Conservation (phyloP, 2,888 invertebrate species). For the Lysandra bellargus region DNA sequence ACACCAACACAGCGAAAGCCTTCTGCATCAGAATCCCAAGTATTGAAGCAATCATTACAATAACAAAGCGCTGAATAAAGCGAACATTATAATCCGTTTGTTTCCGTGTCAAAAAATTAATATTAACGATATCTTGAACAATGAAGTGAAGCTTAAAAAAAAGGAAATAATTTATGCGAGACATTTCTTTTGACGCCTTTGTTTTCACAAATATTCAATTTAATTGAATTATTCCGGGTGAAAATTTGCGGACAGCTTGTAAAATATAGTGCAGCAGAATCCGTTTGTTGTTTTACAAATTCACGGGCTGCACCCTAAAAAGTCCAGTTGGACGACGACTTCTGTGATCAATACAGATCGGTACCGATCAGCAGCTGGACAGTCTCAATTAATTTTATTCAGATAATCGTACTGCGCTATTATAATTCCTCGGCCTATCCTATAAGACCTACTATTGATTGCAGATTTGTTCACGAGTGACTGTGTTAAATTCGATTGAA, state of each 20-base stretch:
- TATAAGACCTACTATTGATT: slow-evolving; percentile 27
- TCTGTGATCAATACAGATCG: slow-evolving; percentile 19
- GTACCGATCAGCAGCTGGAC: slow-evolving; percentile 25
- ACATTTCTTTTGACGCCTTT: slow-evolving; percentile 75
- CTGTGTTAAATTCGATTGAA: slow-evolving; percentile 68
- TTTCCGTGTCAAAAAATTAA: slow-evolving; percentile 79
- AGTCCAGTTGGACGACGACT: slow-evolving; percentile 1
- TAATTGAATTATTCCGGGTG: slow-evolving; percentile 53
- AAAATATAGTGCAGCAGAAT: slow-evolving; percentile 5
- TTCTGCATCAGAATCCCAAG: slow-evolving; percentile 36
- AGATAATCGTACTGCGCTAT: slow-evolving; percentile 14
- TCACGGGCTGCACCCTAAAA: not conserved
- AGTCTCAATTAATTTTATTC: slow-evolving; percentile 29
- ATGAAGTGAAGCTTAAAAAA: slow-evolving; percentile 70
- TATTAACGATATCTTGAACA: slow-evolving; percentile 78
- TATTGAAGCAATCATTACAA: slow-evolving; percentile 64
- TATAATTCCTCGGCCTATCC: slow-evolving; percentile 14
- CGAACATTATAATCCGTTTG: slow-evolving; percentile 74
- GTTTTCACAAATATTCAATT: slow-evolving; percentile 68
- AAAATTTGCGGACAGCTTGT: slow-evolving; percentile 32
- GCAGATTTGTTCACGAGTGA: slow-evolving; percentile 27
- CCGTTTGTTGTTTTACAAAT: not conserved
- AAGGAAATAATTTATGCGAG: slow-evolving; percentile 75
- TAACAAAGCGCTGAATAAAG: slow-evolving; percentile 71
- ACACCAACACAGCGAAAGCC: slow-evolving; percentile 33